Conservation (phyloP, 1,140 invertebrate genomes). For the Ericerus pela region DNA sequence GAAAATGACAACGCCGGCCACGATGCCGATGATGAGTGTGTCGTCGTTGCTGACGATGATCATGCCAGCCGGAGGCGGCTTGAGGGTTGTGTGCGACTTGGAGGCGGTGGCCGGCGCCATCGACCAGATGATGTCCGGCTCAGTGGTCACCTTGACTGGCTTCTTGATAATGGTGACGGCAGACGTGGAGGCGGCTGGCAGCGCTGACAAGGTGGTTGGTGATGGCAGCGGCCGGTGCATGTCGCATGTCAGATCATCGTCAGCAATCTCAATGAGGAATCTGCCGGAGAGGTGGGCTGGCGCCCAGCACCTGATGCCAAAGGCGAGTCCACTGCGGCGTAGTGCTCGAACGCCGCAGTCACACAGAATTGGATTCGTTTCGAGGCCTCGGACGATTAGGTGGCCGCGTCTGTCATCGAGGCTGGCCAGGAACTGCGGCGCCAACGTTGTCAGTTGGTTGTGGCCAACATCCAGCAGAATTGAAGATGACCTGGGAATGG, state of each 20-base stretch:
- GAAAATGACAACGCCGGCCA: constrained; percentile 77
- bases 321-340: constrained; percentile 37
- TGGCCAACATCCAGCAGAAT: constrained; percentile 62
- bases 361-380: constrained; percentile 63
- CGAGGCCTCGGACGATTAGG: constrained; percentile 52
- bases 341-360: constrained; percentile 67
- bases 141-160: constrained; percentile 37
- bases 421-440: constrained; percentile 56
- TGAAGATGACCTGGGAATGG: constrained; percentile 70
- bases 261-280: constrained; percentile 53
- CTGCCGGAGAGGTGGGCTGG: constrained; percentile 51
- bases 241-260: constrained; percentile 63
- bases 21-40: constrained; percentile 79
- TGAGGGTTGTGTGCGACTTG: constrained; percentile 36
- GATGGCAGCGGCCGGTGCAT: constrained; percentile 31
- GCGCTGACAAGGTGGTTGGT: constrained; percentile 35
- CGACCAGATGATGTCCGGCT: constrained; percentile 78
- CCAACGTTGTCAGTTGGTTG: constrained; percentile 55
- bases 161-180: constrained; percentile 29
- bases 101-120: constrained; percentile 44
- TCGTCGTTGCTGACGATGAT: constrained; percentile 63
- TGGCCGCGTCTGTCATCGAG: constrained; percentile 63
- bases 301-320: constrained; percentile 44
- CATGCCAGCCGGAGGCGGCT: constrained; percentile 27
- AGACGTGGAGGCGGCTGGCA: constrained; percentile 31